Conservation (phyloP, 2,888 invertebrate species). For the Meloe dianella region DNA sequence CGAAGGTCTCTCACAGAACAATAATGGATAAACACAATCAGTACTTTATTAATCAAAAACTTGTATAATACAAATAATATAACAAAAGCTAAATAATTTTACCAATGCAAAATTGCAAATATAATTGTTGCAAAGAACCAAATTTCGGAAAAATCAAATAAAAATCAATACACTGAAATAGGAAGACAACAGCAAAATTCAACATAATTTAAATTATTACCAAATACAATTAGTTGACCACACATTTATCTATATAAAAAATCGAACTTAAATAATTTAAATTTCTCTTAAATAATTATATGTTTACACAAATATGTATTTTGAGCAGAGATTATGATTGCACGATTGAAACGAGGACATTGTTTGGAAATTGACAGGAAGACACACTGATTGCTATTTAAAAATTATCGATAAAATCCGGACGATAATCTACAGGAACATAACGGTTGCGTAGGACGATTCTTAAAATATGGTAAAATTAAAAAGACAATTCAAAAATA, state of each 20-base stretch:
- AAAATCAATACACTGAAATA: not conserved
- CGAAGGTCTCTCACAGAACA: not conserved
- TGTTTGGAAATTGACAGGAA: not conserved
- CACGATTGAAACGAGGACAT: not conserved
- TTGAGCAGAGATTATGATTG: not conserved
- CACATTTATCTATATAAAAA: not conserved
- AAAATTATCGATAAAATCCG: not conserved
- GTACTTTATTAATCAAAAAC: slow-evolving; percentile 3
- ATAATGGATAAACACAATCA: not conserved
- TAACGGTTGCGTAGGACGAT: not conserved
- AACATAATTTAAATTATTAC: not conserved
- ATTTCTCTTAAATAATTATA: not conserved
- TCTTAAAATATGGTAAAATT: too few species aligned
- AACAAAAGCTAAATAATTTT: not conserved
- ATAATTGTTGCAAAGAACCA: not conserved
- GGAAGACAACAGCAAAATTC: not conserved
- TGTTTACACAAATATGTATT: not conserved
- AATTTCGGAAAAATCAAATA: not conserved
- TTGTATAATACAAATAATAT: not conserved
- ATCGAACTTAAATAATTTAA: not conserved
- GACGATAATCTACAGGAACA: too few species aligned
- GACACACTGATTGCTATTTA: not conserved
- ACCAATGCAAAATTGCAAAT: not conserved
- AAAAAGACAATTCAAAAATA: slow-evolving; percentile 38
- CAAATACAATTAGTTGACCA: not conserved